phyloP scores from a whole-genome alignment of 2,888 invertebrate species.

The Pachliopta kotzebuea region DNA sequence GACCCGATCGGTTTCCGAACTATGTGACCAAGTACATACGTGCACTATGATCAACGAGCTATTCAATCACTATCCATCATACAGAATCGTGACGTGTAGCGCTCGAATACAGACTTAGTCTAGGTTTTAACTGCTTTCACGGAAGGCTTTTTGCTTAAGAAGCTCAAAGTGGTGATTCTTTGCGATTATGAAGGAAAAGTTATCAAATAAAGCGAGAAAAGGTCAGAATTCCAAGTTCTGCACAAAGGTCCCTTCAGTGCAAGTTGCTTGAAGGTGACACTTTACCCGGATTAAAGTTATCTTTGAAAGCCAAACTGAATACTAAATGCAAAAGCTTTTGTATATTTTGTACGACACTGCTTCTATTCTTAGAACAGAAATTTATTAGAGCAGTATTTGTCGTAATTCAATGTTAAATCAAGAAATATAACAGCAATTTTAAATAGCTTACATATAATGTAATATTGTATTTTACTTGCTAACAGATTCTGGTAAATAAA shows the following conservation, averaged over 20 bases:
- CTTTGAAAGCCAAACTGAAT: conserved; percentile 77
- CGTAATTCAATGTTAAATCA: neutral
- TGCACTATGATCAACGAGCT: conserved; percentile 69
- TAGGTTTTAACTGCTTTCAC: conserved; percentile 53
- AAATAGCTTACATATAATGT: conserved; percentile 4
- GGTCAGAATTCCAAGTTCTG: conserved; percentile 59
- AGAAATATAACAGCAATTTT: neutral
- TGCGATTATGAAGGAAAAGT: conserved; percentile 33
- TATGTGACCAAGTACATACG: conserved; percentile 61
- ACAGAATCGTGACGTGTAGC: conserved; percentile 44
- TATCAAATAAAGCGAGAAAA: conserved; percentile 50
- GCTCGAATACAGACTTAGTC: conserved; percentile 42
- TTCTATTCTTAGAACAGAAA: neutral
- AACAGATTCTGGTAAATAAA: conserved; percentile 21
- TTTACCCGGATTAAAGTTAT: conserved; percentile 79
- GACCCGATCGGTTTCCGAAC: conserved; percentile 51
- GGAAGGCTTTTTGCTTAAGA: conserved; percentile 59
- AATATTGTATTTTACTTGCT: conserved; percentile 5
- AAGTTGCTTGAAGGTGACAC: conserved; percentile 78
- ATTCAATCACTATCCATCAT: conserved; percentile 75
- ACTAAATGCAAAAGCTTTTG: conserved; percentile 60
- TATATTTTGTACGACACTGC: conserved; percentile 27
- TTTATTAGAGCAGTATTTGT: no score
- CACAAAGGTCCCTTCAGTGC: conserved; percentile 74
- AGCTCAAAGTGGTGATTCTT: conserved; percentile 63